These are phyloP conservation scores for Pseudorectes ferrugineus DNA, from an alignment of 2,113 vertebrate genomes.

Conservation along the genomic window DNA sequence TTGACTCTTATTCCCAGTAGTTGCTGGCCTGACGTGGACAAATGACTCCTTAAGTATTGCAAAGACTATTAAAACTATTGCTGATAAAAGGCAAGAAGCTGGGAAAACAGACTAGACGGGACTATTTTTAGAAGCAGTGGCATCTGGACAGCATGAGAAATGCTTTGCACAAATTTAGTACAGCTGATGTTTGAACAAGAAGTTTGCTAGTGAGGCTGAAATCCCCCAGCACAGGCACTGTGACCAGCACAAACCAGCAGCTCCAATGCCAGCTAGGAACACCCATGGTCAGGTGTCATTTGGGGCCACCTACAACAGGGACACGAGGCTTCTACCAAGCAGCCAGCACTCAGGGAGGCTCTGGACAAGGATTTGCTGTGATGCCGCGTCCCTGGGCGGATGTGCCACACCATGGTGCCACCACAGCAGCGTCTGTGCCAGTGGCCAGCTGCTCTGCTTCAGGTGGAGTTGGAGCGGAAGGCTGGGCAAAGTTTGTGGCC, in stretches of 20 bases:
- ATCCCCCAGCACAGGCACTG: not conserved
- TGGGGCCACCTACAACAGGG: not conserved
- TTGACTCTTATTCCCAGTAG: not conserved
- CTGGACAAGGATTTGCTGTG: not conserved
- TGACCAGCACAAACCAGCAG: not conserved
- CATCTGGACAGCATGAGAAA: slow-evolving; percentile 51
- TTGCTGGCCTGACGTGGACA: not conserved
- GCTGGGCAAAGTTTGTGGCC: not conserved
- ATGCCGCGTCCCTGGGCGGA: not conserved
- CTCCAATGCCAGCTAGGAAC: not conserved
- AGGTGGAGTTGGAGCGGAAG: not conserved
- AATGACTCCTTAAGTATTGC: not conserved
- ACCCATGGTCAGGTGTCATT: accelerated
- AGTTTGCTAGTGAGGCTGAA: not conserved
- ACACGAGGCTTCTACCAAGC: accelerated
- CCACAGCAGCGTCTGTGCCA: accelerated
- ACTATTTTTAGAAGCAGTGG: slow-evolving; percentile 46
- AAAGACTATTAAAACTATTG: not conserved
- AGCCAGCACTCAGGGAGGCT: accelerated
- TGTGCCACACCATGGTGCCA: accelerated
- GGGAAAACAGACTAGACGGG: not conserved
- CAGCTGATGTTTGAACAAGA: slow-evolving; percentile 14
- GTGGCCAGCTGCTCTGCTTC: not conserved
- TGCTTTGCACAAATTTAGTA: slow-evolving; percentile 9
- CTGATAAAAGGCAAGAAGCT: slow-evolving; percentile 25